A percentile compares a stretch with the other conserved stretches of the same genome.
phyloP scores from a whole-genome alignment of 2,888 invertebrate species.

The Drosophila eohydei region DNA sequence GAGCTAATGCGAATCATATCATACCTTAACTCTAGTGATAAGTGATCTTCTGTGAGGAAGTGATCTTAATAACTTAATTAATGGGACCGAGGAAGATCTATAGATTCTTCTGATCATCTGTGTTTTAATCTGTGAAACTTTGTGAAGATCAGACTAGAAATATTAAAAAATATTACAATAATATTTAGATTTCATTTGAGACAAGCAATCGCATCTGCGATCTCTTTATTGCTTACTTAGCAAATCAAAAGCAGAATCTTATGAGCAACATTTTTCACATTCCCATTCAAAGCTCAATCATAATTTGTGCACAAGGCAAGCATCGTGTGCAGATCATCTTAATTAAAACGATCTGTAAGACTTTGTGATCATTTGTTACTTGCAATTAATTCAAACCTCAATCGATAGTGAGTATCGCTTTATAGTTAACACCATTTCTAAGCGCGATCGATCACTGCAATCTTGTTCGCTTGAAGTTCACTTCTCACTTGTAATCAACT shows the following conservation, averaged over 20 bases:
- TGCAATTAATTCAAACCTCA: conserved; percentile 4
- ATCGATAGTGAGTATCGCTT: conserved; percentile 10
- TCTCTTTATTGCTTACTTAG: no score
- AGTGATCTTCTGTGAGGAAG: neutral
- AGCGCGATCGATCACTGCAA: conserved; percentile 24
- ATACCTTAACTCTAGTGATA: neutral
- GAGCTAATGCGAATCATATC: conserved; percentile 6
- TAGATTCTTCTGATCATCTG: no score
- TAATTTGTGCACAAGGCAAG: neutral
- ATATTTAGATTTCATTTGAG: no score
- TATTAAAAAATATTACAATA: no score
- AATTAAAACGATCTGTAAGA: conserved; percentile 6
- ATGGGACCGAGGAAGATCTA: no score
- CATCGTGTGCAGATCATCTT: neutral
- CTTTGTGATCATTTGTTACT: conserved; percentile 8
- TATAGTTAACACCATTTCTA: neutral
- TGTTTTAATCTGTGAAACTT: no score
- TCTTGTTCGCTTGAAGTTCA: neutral
- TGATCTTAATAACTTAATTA: no score
- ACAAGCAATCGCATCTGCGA: no score
- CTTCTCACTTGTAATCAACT: conserved; percentile 9
- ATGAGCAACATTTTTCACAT: neutral
- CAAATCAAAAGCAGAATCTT: neutral
- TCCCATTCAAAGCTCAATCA: neutral
- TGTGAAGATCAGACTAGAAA: no score